Evolutionary conservation across 2,888 invertebrate species (phyloP).

Genomic region (Lissocephala sabroskyi): DNA sequence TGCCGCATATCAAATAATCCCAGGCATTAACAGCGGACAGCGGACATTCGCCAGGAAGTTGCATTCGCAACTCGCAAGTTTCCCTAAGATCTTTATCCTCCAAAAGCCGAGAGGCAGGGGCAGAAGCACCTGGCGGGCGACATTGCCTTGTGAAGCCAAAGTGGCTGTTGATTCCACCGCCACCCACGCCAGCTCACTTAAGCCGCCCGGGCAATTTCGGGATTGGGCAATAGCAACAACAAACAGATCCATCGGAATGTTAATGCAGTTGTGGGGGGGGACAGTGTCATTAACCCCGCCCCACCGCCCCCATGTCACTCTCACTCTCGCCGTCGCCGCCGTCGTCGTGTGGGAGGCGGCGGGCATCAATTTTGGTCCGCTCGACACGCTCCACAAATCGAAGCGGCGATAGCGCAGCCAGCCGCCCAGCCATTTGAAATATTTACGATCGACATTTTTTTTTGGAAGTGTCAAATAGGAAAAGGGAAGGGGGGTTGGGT

Average conservation of each 20-base stretch:
- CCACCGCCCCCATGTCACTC: neutral
- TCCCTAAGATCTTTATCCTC: no score
- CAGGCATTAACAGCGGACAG: slow-evolving; percentile 10
- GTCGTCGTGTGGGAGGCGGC: slow-evolving; percentile 32
- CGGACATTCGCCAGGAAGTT: no score
- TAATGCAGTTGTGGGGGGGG: slow-evolving; percentile 36
- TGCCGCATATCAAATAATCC: slow-evolving; percentile 17
- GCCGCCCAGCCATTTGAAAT: neutral
- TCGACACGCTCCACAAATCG: slow-evolving; percentile 39
- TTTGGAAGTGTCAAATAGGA: no score
- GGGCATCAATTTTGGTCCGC: slow-evolving; percentile 56
- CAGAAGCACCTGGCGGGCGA: neutral
- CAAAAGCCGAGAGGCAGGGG: neutral
- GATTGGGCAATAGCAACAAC: slow-evolving; percentile 40
- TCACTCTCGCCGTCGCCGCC: slow-evolving; percentile 17
- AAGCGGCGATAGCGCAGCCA: slow-evolving; percentile 23
- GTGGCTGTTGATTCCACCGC: no score
- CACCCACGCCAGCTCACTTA: no score
- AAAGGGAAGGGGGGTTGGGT: neutral
- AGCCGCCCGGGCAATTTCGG: slow-evolving; percentile 4
- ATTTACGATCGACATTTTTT: slow-evolving; percentile 1
- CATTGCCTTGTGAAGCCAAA: neutral
- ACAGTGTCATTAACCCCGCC: neutral
- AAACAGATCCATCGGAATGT: slow-evolving; percentile 37
- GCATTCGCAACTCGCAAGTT: no score